A percentile compares a stretch with the other conserved stretches of the same genome.
Conservation (phyloP, 2,888 invertebrate species). For the Escarpia spicata region DNA sequence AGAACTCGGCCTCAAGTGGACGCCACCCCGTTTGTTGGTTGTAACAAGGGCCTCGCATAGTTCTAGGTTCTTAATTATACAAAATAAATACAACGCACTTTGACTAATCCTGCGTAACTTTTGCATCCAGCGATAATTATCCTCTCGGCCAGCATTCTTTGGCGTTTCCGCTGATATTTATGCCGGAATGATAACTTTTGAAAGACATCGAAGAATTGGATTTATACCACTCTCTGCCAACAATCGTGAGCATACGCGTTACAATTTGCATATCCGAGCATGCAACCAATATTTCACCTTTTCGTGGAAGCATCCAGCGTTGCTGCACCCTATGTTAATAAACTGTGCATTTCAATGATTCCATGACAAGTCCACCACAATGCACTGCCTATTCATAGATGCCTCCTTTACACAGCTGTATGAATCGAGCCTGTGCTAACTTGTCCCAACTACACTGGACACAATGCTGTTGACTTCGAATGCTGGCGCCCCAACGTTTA, state of each 20-base stretch:
- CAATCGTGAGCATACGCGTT: no score
- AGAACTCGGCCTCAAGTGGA: neutral
- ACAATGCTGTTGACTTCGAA: neutral
- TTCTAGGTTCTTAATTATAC: neutral
- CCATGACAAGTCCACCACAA: neutral
- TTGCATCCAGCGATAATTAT: neutral
- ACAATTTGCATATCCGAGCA: neutral
- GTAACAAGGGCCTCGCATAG: neutral
- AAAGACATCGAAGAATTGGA: neutral
- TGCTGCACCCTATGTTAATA: neutral
- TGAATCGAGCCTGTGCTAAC: neutral
- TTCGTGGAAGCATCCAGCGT: neutral
- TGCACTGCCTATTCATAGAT: neutral
- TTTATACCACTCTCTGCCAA: neutral
- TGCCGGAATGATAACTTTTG: neutral
- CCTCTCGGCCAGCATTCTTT: neutral
- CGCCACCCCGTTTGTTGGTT: neutral
- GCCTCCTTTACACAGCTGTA: neutral
- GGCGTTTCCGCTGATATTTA: neutral
- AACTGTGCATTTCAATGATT: neutral
- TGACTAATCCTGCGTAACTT: neutral
- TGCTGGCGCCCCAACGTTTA: neutral
- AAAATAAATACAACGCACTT: neutral
- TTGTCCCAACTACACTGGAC: neutral
- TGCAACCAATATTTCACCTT: neutral